Evolutionary conservation across 2,888 invertebrate genomes (phyloP).

Genomic region (Cepaea hortensis): DNA sequence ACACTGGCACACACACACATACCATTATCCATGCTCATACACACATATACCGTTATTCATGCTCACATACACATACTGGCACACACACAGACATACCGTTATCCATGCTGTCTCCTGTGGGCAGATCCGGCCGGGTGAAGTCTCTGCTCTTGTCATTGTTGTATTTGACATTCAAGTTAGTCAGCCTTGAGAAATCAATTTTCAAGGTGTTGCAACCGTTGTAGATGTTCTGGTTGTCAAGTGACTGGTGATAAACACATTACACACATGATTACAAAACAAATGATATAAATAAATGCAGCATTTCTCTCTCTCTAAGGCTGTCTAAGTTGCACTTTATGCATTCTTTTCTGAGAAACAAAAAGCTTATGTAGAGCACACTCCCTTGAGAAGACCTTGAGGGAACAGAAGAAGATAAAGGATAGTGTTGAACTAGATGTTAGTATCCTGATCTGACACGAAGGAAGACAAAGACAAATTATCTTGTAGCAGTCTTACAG

Average conservation of each 20-base stretch:
- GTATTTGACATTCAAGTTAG: conserved; percentile 98
- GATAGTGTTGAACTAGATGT: too few relatives aligned
- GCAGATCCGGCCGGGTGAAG: conserved; percentile 98
- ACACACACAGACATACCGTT: conserved; percentile 48
- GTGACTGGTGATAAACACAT: conserved; percentile 80
- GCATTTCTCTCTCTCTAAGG: neutral
- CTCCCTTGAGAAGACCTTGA: too few relatives aligned
- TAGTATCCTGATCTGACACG: too few relatives aligned
- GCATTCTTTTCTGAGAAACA: too few relatives aligned
- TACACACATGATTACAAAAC: neutral
- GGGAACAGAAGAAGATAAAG: too few relatives aligned
- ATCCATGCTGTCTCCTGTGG: conserved; percentile 86
- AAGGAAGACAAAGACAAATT: too few relatives aligned
- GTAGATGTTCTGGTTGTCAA: conserved; percentile 99
- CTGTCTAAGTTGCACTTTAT: neutral
- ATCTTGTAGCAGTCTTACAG: too few relatives aligned
- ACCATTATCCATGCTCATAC: too few relatives aligned
- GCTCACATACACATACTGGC: too few relatives aligned
- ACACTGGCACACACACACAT: too few relatives aligned
- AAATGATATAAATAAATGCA: neutral
- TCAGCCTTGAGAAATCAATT: conserved; percentile 99
- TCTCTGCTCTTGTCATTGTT: conserved; percentile 99
- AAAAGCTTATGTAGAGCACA: too few relatives aligned
- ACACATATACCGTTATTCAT: too few relatives aligned
- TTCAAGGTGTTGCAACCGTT: conserved; percentile 99